phyloP scores from a whole-genome alignment of 2,797 vertebrate genomes.

The Salarias fasciatus region DNA sequence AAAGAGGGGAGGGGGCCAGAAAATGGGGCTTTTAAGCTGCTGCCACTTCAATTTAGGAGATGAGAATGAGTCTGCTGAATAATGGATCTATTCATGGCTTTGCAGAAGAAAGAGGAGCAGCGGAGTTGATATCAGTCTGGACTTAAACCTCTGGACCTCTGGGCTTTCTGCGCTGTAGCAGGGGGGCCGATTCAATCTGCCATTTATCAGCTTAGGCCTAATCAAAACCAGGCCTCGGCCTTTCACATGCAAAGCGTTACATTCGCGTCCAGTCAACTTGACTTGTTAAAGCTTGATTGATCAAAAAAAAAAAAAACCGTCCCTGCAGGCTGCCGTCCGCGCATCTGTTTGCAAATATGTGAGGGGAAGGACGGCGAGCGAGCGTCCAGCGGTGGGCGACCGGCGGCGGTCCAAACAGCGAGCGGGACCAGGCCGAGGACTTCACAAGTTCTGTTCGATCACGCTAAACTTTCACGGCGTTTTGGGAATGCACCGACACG shows the following conservation, averaged over 20 bases:
- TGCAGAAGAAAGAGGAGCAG: slow-evolving; percentile 77
- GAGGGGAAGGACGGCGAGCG: too few relatives aligned
- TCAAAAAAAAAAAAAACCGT: slow-evolving; percentile 68
- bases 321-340: slow-evolving; percentile 37
- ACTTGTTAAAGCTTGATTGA: slow-evolving; percentile 89
- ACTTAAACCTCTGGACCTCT: slow-evolving; percentile 81
- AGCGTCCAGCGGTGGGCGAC: not conserved
- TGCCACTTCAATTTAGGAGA: slow-evolving; percentile 83
- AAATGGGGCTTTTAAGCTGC: slow-evolving; percentile 74
- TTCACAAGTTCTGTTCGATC: too few relatives aligned
- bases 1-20: slow-evolving; percentile 10
- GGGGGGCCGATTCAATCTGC: slow-evolving; percentile 81
- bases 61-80: slow-evolving; percentile 81
- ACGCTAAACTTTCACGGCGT: too few relatives aligned
- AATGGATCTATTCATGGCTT: slow-evolving; percentile 83
- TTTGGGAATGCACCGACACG: too few relatives aligned
- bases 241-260: slow-evolving; percentile 85
- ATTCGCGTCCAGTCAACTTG: slow-evolving; percentile 85
- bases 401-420: slow-evolving; percentile 23
- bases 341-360: slow-evolving; percentile 89
- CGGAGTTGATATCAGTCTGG: slow-evolving; percentile 83
- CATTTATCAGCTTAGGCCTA: slow-evolving; percentile 87
- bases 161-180: slow-evolving; percentile 70
- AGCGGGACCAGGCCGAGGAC: slow-evolving; percentile 1
- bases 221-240: slow-evolving; percentile 80